These are phyloP conservation scores for Psix sp. DNA, from an alignment of 1,140 invertebrate species.

Conservation along the genomic window DNA sequence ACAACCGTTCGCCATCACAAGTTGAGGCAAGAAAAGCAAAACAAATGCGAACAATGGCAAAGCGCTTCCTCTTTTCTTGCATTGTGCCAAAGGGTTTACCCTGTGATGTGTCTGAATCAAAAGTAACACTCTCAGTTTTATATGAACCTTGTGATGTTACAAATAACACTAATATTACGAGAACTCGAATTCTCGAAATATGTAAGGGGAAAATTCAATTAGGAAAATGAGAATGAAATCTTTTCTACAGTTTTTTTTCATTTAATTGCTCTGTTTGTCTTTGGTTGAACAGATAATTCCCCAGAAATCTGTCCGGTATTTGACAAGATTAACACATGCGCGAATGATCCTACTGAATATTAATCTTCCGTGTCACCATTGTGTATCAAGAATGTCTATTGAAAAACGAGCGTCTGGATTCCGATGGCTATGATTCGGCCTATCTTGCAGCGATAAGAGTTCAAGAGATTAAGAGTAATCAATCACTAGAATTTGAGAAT, in stretches of 20 bases:
- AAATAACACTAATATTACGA: too few relatives aligned
- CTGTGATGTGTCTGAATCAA: conserved; percentile 7
- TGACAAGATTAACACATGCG: conserved; percentile 52
- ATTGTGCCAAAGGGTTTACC: conserved; percentile 4
- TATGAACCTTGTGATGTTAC: not conserved
- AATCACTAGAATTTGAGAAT: conserved; percentile 52
- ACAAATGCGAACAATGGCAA: conserved; percentile 36
- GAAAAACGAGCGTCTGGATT: conserved; percentile 60
- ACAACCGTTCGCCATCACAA: conserved; percentile 33
- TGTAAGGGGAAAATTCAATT: too few relatives aligned
- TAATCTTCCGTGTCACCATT: conserved; percentile 61
- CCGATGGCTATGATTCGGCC: conserved; percentile 62
- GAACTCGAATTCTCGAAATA: too few relatives aligned
- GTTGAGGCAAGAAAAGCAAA: conserved; percentile 22
- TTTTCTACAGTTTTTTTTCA: too few relatives aligned
- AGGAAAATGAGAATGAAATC: too few relatives aligned
- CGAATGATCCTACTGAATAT: conserved; percentile 50
- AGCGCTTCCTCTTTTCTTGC: conserved; percentile 34
- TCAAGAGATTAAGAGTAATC: conserved; percentile 59
- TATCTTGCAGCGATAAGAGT: conserved; percentile 59
- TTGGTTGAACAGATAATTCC: conserved; percentile 10
- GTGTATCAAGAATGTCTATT: conserved; percentile 57
- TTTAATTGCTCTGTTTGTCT: too few relatives aligned
- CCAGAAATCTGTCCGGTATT: conserved; percentile 34
- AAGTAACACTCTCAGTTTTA: conserved; percentile 6